phyloP scores from a whole-genome alignment of 2,797 vertebrate genomes.

The Lacerta agilis region DNA sequence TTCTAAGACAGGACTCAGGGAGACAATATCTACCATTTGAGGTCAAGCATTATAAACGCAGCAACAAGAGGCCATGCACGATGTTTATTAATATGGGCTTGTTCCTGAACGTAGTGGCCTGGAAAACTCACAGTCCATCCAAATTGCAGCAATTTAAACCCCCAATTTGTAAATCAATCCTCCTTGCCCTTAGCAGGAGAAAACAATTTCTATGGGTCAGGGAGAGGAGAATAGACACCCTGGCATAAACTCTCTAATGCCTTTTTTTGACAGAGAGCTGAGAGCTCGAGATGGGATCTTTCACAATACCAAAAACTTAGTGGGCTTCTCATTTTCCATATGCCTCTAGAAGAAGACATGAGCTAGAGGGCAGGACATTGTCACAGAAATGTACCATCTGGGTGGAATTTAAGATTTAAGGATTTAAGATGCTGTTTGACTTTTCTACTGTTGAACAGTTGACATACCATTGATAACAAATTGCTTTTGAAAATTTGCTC shows the following conservation, averaged over 20 bases:
- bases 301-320: not conserved
- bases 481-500: not conserved
- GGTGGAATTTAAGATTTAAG: not conserved
- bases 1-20: not conserved
- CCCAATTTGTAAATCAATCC: slow-evolving; percentile 5
- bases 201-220: not conserved
- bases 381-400: not conserved
- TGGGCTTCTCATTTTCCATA: not conserved
- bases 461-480: not conserved
- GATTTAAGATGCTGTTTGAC: not conserved
- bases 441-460: not conserved
- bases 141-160: not conserved
- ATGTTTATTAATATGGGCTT: slow-evolving; percentile 1
- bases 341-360: not conserved
- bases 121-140: not conserved
- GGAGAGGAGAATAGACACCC: not conserved
- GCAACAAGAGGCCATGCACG: not conserved
- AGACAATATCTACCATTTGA: not conserved
- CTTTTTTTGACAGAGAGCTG: not conserved
- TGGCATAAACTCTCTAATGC: not conserved
- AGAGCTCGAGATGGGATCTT: not conserved
- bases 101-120: not conserved
- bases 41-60: not conserved
- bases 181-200: not conserved
- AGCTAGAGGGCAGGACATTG: not conserved